Evolutionary conservation across 2,797 vertebrate genomes (phyloP), one percentile per base, ranked within the genome.

Genomic region (Lates japonicus): DNA sequence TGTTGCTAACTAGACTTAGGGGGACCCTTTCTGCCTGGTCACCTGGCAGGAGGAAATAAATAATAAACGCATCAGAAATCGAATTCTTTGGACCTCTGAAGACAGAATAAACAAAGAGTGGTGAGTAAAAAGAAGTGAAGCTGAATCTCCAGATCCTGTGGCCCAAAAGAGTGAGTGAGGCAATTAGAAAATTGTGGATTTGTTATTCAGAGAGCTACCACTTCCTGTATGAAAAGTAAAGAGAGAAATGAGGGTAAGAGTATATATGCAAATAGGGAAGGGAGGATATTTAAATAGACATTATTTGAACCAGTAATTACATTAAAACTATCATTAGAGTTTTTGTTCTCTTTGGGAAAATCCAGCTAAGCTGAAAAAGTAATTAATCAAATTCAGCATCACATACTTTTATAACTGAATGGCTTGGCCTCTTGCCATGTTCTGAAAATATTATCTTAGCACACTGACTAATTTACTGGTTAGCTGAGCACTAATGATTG

Each of bases 401-500:
- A 55, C 52, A 70, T 44, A 67, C 62, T 81, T 84, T 78, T 68
- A 65, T 5, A 72, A 77, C 31, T 6, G 29, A 81, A 54, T 5
- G 70, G 51, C 20, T 84, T 78, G 85, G 83, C 81, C 72, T 87
- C 13, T 65, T 66, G 81, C 87, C 85, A 82, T 61, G 41, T 83
- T 86, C 54, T 54, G 44, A 83, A 87, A 85, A 88, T 78, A 86
- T 92, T 83, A 91, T 90, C 82, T 90, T 61, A 85, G 79, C 83
- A 64, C 60, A 25, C 54, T 78, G 86, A 84, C 75, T 93, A 60
- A 91, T 94, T 92, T 85, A 72, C 84, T 90, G 91, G 76, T 92
- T 87, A 89, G 87, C 82, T 90, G 84, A 92, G 83, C 93, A 84
- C 87, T 89, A 90, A 89, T 90, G 90, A 90, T 72, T 78, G 79